phyloP scores from a whole-genome alignment of 1,140 invertebrate species.

The Muscidifurax raptorellus region DNA sequence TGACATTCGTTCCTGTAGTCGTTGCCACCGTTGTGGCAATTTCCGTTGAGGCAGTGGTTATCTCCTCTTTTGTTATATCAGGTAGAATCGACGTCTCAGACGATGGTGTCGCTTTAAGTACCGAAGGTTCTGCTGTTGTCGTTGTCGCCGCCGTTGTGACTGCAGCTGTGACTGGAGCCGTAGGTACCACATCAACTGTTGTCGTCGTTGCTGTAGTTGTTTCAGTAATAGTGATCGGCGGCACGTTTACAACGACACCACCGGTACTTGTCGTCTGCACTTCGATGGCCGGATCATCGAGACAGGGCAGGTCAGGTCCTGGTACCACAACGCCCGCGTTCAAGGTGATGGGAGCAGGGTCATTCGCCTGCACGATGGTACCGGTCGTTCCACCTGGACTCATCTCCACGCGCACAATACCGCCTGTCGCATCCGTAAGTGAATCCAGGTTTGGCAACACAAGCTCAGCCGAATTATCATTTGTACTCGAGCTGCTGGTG shows the following conservation, averaged over 20 bases:
- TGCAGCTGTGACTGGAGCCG: constrained; percentile 23
- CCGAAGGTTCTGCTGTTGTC: not conserved
- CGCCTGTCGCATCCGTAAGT: constrained; percentile 77
- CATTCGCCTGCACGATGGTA: constrained; percentile 76
- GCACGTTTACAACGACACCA: not conserved
- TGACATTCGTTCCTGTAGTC: constrained; percentile 49
- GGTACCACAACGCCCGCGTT: constrained; percentile 68
- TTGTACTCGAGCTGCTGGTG: not conserved
- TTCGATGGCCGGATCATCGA: constrained; percentile 63
- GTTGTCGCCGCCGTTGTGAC: constrained; percentile 30
- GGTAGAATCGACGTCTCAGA: not conserved
- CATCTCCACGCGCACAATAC: constrained; percentile 81
- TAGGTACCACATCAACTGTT: constrained; percentile 49
- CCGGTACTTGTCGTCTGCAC: constrained; percentile 11
- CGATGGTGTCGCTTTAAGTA: constrained; percentile 52
- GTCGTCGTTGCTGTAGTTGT: not conserved
- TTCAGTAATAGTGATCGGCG: constrained; percentile 26
- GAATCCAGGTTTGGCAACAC: constrained; percentile 70
- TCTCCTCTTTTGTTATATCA: not conserved
- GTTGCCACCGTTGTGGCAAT: constrained; percentile 27
- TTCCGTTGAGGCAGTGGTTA: not conserved
- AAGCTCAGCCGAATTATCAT: constrained; percentile 59
- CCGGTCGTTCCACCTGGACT: constrained; percentile 81
- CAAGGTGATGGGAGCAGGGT: constrained; percentile 41
- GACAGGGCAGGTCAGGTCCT: constrained; percentile 73